Conservation (phyloP, 2,888 invertebrate species). For the Yponomeuta sedellus region DNA sequence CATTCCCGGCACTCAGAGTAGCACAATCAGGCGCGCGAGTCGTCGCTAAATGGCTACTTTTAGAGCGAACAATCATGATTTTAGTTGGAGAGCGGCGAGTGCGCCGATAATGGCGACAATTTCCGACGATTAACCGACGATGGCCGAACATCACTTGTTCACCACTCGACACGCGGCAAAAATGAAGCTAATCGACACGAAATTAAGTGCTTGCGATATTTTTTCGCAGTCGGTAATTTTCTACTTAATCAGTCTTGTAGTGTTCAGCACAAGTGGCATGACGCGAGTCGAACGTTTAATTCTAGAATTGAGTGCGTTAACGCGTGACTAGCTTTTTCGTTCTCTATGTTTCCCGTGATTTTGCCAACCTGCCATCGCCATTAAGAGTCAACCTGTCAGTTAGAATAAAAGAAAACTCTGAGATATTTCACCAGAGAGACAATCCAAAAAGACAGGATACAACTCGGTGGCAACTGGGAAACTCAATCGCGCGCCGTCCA, state of each 20-base stretch:
- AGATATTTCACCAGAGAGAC: neutral
- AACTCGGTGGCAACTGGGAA: neutral
- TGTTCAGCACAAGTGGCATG: neutral
- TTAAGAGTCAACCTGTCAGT: too few relatives aligned
- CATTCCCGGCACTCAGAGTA: constrained; percentile 14
- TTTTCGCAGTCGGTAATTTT: neutral
- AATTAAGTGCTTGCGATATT: neutral
- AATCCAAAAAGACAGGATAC: constrained; percentile 1
- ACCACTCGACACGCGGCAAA: constrained; percentile 45
- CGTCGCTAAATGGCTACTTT: constrained; percentile 64
- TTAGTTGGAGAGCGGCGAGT: constrained; percentile 60
- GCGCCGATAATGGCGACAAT: constrained; percentile 71
- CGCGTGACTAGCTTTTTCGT: too few relatives aligned
- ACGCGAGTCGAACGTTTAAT: too few relatives aligned
- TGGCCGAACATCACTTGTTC: constrained; percentile 44
- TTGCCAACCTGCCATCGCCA: too few relatives aligned
- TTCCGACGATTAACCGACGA: constrained; percentile 70
- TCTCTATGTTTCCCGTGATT: too few relatives aligned
- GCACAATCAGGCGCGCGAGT: constrained; percentile 38
- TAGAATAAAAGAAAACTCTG: too few relatives aligned
- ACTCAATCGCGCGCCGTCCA: neutral
- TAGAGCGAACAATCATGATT: constrained; percentile 73
- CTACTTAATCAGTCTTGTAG: neutral
- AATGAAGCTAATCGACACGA: constrained; percentile 46
- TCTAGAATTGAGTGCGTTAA: too few relatives aligned